Percentiles rank a stretch among this genome's conserved stretches.
These are phyloP conservation scores for Ceratina australensis DNA, from an alignment of 1,140 invertebrate genomes.

Conservation along the genomic window DNA sequence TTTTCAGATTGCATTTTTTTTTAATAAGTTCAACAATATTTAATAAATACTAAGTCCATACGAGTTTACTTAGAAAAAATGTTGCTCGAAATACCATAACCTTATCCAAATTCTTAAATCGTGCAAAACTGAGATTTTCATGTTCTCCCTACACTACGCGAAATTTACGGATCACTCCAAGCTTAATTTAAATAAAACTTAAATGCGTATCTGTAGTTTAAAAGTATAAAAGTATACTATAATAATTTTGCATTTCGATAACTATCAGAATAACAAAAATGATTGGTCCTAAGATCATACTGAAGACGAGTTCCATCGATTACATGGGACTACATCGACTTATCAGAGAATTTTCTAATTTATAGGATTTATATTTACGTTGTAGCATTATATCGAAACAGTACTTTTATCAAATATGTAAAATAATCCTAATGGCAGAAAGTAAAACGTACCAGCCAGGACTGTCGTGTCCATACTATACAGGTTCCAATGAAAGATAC, in stretches of 20 bases:
- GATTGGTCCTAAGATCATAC: not conserved
- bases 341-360: not conserved
- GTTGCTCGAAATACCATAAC: conserved; percentile 42
- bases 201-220: not conserved
- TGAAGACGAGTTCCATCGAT: too few relatives aligned
- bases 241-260: conserved; percentile 13
- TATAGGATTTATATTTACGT: not conserved
- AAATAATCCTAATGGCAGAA: conserved; percentile 44
- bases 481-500: conserved; percentile 43
- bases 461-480: conserved; percentile 45
- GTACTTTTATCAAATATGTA: conserved; percentile 12
- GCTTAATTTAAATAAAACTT: not conserved
- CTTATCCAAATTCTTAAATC: conserved; percentile 11
- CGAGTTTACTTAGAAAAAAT: not conserved
- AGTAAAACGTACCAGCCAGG: conserved; percentile 51
- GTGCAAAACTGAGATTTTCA: not conserved
- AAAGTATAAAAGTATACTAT: not conserved
- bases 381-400: not conserved
- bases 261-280: conserved; percentile 5
- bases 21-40: not conserved
- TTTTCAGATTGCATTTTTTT: too few relatives aligned
- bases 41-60: too few relatives aligned
- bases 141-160: not conserved
- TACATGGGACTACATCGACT: not conserved
- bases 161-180: not conserved